A percentile compares a stretch with the other conserved stretches of the same genome.
phyloP scores from a whole-genome alignment of 2,113 vertebrate species.

The Python bivittatus region DNA sequence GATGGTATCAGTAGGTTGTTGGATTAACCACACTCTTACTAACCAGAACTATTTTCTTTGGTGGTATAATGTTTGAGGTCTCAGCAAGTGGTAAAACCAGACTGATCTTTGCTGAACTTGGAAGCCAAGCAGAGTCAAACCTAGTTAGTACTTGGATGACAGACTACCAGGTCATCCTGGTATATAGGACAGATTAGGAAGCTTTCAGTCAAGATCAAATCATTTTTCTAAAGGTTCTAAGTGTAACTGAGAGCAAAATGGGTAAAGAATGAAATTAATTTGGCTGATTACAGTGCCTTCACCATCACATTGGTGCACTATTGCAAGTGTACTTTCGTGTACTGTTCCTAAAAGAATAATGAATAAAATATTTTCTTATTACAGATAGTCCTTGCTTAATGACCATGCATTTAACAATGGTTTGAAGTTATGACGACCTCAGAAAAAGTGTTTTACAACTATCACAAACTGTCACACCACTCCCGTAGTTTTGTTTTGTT shows the following conservation, averaged over 20 bases:
- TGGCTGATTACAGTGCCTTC: neutral
- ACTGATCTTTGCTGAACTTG: too few relatives aligned
- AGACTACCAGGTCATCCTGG: too few relatives aligned
- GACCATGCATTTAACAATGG: too few relatives aligned
- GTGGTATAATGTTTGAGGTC: neutral
- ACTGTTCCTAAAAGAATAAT: neutral
- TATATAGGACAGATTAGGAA: neutral
- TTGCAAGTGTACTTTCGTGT: constrained; percentile 49
- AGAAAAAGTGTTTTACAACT: too few relatives aligned
- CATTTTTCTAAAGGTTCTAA: constrained; percentile 18
- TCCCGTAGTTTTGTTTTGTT: too few relatives aligned
- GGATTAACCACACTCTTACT: neutral
- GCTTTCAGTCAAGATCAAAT: neutral
- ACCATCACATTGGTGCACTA: constrained; percentile 11
- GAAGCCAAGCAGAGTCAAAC: too few relatives aligned
- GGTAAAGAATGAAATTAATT: neutral
- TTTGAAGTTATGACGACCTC: too few relatives aligned
- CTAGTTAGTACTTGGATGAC: too few relatives aligned
- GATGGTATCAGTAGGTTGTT: neutral
- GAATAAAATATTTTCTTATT: constrained; percentile 23
- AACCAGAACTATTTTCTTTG: neutral
- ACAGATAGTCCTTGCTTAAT: too few relatives aligned
- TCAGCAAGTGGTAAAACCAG: too few relatives aligned
- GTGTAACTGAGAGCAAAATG: neutral
- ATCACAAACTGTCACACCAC: too few relatives aligned